These are phyloP conservation scores for Enhydra lutris DNA, from an alignment of 2,113 vertebrate species.

Conservation along the genomic window DNA sequence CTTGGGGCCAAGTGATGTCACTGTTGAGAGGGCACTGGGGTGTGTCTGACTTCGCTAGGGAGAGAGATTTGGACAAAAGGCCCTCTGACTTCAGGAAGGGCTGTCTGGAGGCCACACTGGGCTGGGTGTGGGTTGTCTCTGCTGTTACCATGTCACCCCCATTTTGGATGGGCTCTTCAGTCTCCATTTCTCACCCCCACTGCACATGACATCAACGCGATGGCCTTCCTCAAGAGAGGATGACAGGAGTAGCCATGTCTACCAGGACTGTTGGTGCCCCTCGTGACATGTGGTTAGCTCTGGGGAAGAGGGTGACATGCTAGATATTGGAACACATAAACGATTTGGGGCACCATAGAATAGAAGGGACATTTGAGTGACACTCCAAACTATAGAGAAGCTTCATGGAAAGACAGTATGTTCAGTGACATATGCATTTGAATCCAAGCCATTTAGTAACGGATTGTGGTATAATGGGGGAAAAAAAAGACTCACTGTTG, in stretches of 20 bases:
- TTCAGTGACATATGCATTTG: background rate
- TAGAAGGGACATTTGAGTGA: fast-evolving
- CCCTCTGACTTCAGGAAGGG: background rate
- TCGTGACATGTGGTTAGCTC: fast-evolving
- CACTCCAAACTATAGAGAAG: too few species aligned
- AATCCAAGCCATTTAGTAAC: background rate
- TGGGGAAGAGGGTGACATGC: background rate
- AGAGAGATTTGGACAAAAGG: background rate
- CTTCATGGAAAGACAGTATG: background rate
- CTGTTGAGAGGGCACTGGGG: fast-evolving
- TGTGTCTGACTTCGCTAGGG: too few species aligned
- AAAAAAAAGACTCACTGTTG: background rate
- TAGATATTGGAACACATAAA: background rate
- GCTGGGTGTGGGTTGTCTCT: background rate
- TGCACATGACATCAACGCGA: fast-evolving
- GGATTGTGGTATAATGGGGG: background rate
- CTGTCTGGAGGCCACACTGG: background rate
- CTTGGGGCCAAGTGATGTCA: fast-evolving
- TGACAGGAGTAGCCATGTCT: fast-evolving
- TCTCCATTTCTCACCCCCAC: background rate
- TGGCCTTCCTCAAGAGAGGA: fast-evolving
- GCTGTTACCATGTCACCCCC: fast-evolving
- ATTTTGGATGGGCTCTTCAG: background rate
- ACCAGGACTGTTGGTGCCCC: background rate
- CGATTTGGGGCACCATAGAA: fast-evolving